Evolutionary conservation across 1,140 invertebrate genomes (phyloP).

Genomic region (Drosophila prosaltans): DNA sequence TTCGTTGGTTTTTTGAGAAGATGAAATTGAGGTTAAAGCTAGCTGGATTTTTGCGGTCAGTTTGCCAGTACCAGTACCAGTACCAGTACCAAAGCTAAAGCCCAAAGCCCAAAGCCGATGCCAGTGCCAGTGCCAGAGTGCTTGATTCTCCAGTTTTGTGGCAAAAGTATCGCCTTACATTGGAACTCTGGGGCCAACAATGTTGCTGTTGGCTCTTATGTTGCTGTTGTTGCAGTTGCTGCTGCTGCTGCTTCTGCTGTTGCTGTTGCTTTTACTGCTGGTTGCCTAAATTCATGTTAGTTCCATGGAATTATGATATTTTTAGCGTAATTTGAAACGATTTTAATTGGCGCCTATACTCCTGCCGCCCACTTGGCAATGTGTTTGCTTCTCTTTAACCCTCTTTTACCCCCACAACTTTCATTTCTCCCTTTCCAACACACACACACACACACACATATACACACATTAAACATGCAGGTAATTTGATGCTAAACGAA

Average conservation of each 20-base stretch:
- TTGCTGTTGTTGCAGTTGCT: too few species aligned
- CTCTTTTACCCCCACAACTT: neutral
- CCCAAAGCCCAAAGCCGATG: neutral
- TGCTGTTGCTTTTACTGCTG: neutral
- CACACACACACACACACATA: neutral
- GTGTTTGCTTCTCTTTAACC: neutral
- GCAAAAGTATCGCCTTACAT: slow-evolving; percentile 74
- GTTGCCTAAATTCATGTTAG: slow-evolving; percentile 61
- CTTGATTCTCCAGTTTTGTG: slow-evolving; percentile 13
- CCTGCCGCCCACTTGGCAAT: slow-evolving; percentile 54
- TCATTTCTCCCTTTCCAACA: neutral
- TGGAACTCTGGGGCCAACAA: slow-evolving; percentile 43
- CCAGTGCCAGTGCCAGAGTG: neutral
- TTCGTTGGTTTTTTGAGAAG: slow-evolving; percentile 3
- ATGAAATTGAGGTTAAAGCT: slow-evolving; percentile 51
- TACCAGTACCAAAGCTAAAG: too few species aligned
- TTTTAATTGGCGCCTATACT: slow-evolving; percentile 77
- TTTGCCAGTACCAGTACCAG: neutral
- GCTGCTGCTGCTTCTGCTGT: too few species aligned
- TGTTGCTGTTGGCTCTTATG: slow-evolving; percentile 32
- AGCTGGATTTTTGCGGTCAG: slow-evolving; percentile 54
- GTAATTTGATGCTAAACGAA: slow-evolving; percentile 75
- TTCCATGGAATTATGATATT: slow-evolving; percentile 81
- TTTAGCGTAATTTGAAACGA: slow-evolving; percentile 73
- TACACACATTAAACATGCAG: slow-evolving; percentile 49